Percentiles rank a stretch among this genome's conserved stretches.
phyloP scores from a whole-genome alignment of 53 echinoderm and acorn worm species.

The Temnopleurus reevesii region DNA sequence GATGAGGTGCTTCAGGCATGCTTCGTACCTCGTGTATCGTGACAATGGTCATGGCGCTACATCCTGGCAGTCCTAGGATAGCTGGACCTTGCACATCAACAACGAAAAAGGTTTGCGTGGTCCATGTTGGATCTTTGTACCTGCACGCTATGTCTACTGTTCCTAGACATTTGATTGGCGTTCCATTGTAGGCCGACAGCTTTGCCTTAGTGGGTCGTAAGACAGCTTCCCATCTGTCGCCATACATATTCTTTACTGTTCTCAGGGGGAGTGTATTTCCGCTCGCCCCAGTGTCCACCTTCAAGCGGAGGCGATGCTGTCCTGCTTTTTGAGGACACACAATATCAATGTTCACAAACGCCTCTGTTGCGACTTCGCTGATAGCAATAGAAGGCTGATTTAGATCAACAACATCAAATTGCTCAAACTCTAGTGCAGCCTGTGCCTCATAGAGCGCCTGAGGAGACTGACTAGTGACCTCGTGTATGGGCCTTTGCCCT shows the following conservation, averaged over 20 bases:
- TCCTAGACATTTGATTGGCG: background rate
- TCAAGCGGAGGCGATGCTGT: background rate
- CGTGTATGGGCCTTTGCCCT: background rate
- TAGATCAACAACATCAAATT: background rate
- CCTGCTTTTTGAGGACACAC: background rate
- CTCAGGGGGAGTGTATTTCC: background rate
- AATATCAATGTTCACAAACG: background rate
- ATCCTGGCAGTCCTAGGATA: no score
- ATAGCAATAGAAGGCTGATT: background rate
- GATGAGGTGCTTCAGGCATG: background rate
- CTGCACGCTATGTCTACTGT: background rate
- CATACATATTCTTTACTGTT: background rate
- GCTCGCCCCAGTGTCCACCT: background rate
- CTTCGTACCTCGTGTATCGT: no score
- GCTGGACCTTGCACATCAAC: background rate
- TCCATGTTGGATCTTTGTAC: background rate
- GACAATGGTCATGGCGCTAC: no score
- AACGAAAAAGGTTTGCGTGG: background rate
- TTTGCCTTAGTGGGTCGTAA: background rate
- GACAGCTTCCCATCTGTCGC: background rate
- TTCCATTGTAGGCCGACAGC: background rate
- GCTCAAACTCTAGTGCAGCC: background rate
- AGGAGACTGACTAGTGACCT: background rate
- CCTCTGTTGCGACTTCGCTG: background rate
- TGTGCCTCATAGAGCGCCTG: background rate